Percentiles rank a stretch among this genome's conserved stretches.
Conservation (phyloP, 2,113 vertebrate genomes). For the Cheilinus undulatus region DNA sequence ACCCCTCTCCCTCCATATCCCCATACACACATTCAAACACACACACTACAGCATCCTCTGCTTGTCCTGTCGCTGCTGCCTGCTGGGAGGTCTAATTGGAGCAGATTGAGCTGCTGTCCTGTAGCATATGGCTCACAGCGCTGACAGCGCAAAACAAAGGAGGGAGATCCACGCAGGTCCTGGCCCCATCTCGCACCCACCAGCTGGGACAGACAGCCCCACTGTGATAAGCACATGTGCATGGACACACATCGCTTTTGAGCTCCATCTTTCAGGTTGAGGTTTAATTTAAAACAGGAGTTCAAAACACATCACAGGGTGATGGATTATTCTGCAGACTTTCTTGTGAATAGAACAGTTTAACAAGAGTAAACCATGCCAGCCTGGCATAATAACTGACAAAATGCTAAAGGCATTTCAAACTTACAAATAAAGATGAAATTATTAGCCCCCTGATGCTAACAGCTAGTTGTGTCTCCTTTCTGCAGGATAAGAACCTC, state of each 20-base stretch:
- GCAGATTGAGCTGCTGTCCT: conserved; percentile 74
- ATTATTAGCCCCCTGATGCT: no score
- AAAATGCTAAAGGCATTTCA: neutral
- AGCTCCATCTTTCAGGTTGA: conserved; percentile 5
- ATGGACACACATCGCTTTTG: neutral
- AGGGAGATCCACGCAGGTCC: conserved; percentile 50
- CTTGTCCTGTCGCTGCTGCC: conserved; percentile 45
- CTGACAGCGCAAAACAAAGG: conserved; percentile 61
- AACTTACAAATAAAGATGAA: no score
- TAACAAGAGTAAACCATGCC: neutral
- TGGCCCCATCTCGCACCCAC: conserved; percentile 51
- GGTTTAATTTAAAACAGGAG: conserved; percentile 21
- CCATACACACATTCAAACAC: conserved; percentile 3
- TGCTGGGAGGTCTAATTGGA: conserved; percentile 73
- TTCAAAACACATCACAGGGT: neutral
- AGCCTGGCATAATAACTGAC: neutral
- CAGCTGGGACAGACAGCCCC: conserved; percentile 56
- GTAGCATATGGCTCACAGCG: conserved; percentile 75
- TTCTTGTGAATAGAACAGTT: neutral
- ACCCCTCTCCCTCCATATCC: neutral
- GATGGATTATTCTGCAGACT: neutral
- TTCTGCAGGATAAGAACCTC: no score
- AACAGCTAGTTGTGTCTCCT: no score
- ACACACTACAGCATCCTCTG: conserved; percentile 1
- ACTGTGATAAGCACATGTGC: neutral